Base-by-base conservation (phyloP, 2,113 vertebrate species). In the Scomber scombrus region DNA sequence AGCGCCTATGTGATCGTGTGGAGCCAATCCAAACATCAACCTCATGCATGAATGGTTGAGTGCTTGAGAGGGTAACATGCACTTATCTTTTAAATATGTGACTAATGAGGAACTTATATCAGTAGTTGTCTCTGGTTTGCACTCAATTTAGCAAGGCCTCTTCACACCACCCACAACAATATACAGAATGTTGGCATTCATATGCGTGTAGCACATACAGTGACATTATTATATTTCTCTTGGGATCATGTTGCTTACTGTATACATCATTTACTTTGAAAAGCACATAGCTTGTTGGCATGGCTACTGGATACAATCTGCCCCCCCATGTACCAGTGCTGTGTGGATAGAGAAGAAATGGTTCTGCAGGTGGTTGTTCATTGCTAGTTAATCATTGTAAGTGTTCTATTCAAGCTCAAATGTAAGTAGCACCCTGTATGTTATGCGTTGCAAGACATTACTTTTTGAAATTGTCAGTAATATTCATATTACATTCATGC, bases 251-350 rank as follows among this genome's bases (percentile, higher is more conserved):
- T 10, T 0, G 0, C 21, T 63, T n/a, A 23, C 8, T 21, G 6
- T 16, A 66, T n/a, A 14, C 9, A 0, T 55, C 3, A 68, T 62
- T 19, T 23, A 7, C 57, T 31, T 31, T 29, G 2, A 34, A 21
- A 51, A 6, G 3, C 14, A 19, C 8, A 13, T n/a, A 19, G 46
- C 51, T 70, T 64, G 73, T 81, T 74, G 77, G 23, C 81, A 84
- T 84, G 81, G 26, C 63, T 46, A 80, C 62, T 11, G 50, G 6
- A 67, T 52, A 16, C 61, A 50, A 4, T 4, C 8, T 29, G 19
- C 1, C 31, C 45, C 50, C 29, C 15, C 14, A 29, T 5, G n/a
- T 46, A 34, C 9, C 11, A 34, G 26, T 13, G 5, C 31, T 50
- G n/a, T 15, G 29, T 11, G 5, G 12, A 56, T 3, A 19, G 10